Base-by-base conservation (phyloP, 2,113 vertebrate species). In the Otolemur garnettii region DNA sequence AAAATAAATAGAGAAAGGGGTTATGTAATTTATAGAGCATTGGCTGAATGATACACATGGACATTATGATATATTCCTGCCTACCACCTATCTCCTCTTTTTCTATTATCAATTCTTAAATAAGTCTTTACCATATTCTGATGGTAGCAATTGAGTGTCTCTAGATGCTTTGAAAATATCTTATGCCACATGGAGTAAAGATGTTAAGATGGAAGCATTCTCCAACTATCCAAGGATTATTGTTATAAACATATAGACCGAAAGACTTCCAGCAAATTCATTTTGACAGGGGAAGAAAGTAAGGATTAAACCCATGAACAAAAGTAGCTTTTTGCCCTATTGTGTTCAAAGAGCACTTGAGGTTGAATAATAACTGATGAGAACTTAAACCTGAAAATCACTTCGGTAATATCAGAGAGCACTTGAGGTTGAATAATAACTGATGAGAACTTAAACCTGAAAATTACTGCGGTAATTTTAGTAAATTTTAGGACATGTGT, bases 381-480 rank as follows among this genome's bases (percentile, higher is more conserved):
- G 79, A 91, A 94, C 21, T 28, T 60, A 92, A 86, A 50, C 35
- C 66, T 89, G 72, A 96, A 96, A 85, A 74, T 50, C 9, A 50
- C 45, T 50, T 50, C 45, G 33, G 30, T 57, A 87, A 64, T 64
- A 92, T 96, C 91, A 95, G 35, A 80, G 45, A 87, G 21, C 38
- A 75, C 83, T 93, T 81, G 87, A 91, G n/a, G 22, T 53, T 87
- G 72, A 60, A 95, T 93, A 96, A 84, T 96, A 91, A 78, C 55
- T 79, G 45, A 95, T 69, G 59, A 92, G 79, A 91, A 94, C 21
- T 24, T 60, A 92, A 86, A 50, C 35, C 66, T 89, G 72, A 96
- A 96, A 85, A 74, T 50, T 50, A 50, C 45, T 50, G 8, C 45
- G 35, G 30, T 57, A 87, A 64, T 64, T 64, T 64, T 11, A 64